Evolutionary conservation across 2,797 vertebrate species (phyloP).

Genomic region (Anguilla obscura): DNA sequence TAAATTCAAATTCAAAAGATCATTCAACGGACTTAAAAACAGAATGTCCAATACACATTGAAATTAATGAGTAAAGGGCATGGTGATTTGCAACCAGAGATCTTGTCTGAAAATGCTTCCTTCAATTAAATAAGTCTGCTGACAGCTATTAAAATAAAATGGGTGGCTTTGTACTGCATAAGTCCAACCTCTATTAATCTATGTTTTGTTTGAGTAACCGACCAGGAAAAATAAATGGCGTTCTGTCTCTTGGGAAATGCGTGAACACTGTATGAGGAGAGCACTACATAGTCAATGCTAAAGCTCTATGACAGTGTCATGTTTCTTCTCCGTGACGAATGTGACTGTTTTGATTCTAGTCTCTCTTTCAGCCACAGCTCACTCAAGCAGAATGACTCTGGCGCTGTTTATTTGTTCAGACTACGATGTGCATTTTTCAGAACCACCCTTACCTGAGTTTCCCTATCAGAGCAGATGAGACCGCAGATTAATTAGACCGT

Average conservation of each 20-base stretch:
- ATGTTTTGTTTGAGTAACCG: slow-evolving; percentile 47
- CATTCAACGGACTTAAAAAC: neutral
- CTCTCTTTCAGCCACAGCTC: neutral
- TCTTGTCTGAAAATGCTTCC: neutral
- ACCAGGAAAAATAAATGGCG: neutral
- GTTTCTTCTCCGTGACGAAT: neutral
- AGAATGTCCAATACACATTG: neutral
- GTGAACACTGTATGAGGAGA: neutral
- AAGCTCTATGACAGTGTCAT: neutral
- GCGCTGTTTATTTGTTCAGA: neutral
- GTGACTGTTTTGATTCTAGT: neutral
- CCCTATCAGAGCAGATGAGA: neutral
- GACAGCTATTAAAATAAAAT: slow-evolving; percentile 20
- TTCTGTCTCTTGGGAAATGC: neutral
- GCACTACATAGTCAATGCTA: no score
- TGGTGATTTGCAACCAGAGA: neutral
- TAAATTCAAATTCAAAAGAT: neutral
- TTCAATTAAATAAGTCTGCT: neutral
- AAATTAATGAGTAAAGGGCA: neutral
- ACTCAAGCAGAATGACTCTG: neutral
- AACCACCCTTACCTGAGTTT: neutral
- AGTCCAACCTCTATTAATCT: slow-evolving; percentile 79
- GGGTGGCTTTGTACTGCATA: slow-evolving; percentile 56
- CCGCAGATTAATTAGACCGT: neutral
- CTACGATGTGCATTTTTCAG: neutral